phyloP scores from a whole-genome alignment of 2,888 invertebrate species.

The Epirrita christyi region DNA sequence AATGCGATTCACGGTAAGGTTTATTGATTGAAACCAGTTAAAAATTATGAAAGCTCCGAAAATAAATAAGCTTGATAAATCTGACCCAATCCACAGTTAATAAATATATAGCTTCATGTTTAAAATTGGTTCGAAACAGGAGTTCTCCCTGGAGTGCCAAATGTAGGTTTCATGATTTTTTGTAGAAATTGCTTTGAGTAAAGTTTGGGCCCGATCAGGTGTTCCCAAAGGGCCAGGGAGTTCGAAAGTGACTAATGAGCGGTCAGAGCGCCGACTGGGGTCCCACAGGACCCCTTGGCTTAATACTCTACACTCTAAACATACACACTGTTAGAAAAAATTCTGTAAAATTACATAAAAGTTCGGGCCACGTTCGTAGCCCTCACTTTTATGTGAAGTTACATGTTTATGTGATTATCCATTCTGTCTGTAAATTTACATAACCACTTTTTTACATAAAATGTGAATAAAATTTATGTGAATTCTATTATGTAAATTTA shows the following conservation, averaged over 20 bases:
- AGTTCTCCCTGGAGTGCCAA: slow-evolving; percentile 35
- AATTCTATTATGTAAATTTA: no score
- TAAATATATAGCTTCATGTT: slow-evolving; percentile 28
- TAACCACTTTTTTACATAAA: no score
- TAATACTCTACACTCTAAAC: slow-evolving; percentile 49
- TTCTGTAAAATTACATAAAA: no score
- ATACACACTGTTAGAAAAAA: no score
- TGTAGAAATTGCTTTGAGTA: slow-evolving; percentile 50
- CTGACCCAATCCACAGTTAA: slow-evolving; percentile 12
- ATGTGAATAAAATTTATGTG: no score
- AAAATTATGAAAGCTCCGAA: slow-evolving; percentile 6
- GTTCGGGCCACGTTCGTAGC: no score
- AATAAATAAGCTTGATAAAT: slow-evolving; percentile 11
- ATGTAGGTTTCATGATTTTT: slow-evolving; percentile 55
- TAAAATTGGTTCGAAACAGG: slow-evolving; percentile 36
- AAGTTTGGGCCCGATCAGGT: slow-evolving; percentile 57
- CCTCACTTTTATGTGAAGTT: no score
- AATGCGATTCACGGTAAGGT: neutral
- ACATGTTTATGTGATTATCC: no score
- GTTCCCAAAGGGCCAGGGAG: slow-evolving; percentile 45
- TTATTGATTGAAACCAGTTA: slow-evolving; percentile 1
- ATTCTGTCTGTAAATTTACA: no score
- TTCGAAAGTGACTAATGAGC: slow-evolving; percentile 63
- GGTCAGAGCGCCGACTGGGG: slow-evolving; percentile 59
- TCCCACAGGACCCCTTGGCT: slow-evolving; percentile 46